Evolutionary conservation across 1,140 invertebrate species (phyloP), one percentile per base, ranked within the genome.

Genomic region (Atta cephalotes): DNA sequence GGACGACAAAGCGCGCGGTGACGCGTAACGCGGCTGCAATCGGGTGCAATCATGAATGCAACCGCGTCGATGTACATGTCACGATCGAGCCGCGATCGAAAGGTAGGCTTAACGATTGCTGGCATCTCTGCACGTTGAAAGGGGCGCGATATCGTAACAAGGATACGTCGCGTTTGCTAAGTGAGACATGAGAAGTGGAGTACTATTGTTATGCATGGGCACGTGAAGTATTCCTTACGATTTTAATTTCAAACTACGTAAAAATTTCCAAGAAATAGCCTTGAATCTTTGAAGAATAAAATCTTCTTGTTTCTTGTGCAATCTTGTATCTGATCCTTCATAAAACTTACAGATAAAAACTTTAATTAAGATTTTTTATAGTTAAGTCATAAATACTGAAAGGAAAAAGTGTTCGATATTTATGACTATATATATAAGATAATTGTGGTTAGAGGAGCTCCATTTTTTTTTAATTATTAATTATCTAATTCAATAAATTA

Each of bases 21-120:
- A 71, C 78, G 78, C 78, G 78, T 81, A 81, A 81, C 65, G 65
- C 78, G 78, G 78, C 78, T 70, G 78, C 78, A 80, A 80, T 80
- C 78, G 78, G 31, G 28, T 80, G 78, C 78, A 58, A 70, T 51
- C 31, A 18, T 81, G 65, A 81, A 81, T 71, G 49, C 78, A 51
- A 51, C 31, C 49, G 31, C 49, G 65, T 53, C 49, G 31, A n/a
- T 58, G 51, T 49, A 71, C 53, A 66, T 58, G 79, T 60, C 58
- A 62, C 45, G 76, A 65, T 39, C 76, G 39, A 78, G 21, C n/a
- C 25, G 78, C 49, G 49, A 81, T 71, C 66, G 65, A 79, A 31
- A 66, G 60, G 77, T 60, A 78, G 3, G 77, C 77, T 79, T 45
- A 71, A 81, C 68, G 65, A 81, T 35, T 81, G 31, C 14, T 56